Percentiles rank a stretch among this genome's conserved stretches.
phyloP scores from a whole-genome alignment of 2,797 vertebrate species.

The Orestias chungarensis region DNA sequence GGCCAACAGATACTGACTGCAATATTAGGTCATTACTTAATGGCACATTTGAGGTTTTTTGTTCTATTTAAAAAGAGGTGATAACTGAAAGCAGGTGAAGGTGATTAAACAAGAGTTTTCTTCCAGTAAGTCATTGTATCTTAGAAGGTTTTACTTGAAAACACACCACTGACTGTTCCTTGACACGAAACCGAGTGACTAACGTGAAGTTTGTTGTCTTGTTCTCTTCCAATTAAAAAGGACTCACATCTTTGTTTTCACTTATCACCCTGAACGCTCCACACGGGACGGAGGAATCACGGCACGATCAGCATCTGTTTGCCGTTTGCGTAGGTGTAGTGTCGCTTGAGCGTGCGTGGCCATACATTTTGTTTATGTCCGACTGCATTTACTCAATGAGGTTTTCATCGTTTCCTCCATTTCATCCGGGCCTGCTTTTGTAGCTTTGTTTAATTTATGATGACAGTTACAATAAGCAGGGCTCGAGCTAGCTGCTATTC shows the following conservation, averaged over 20 bases:
- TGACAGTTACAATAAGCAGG: conserved; percentile 20
- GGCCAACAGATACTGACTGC: neutral
- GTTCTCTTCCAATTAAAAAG: conserved; percentile 8
- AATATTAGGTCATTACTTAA: neutral
- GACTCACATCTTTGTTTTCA: neutral
- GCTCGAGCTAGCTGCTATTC: neutral
- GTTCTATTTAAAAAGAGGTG: neutral
- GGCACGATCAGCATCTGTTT: conserved; percentile 38
- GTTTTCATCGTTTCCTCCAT: neutral
- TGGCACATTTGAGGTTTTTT: neutral
- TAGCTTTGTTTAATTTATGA: conserved; percentile 15
- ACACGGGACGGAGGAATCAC: neutral
- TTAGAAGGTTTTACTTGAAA: neutral
- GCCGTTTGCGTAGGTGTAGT: neutral
- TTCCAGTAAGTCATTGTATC: neutral
- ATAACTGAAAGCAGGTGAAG: neutral
- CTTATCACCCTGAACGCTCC: neutral
- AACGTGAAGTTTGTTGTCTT: conserved; percentile 7
- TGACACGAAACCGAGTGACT: conserved; percentile 9
- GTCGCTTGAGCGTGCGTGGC: neutral
- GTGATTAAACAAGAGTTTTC: neutral
- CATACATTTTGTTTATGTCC: conserved; percentile 4
- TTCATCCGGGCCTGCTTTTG: conserved; percentile 7
- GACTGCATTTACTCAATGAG: neutral
- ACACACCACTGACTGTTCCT: neutral